Base-by-base conservation (phyloP, 2,888 invertebrate species). In the Nomada hirtipes region DNA sequence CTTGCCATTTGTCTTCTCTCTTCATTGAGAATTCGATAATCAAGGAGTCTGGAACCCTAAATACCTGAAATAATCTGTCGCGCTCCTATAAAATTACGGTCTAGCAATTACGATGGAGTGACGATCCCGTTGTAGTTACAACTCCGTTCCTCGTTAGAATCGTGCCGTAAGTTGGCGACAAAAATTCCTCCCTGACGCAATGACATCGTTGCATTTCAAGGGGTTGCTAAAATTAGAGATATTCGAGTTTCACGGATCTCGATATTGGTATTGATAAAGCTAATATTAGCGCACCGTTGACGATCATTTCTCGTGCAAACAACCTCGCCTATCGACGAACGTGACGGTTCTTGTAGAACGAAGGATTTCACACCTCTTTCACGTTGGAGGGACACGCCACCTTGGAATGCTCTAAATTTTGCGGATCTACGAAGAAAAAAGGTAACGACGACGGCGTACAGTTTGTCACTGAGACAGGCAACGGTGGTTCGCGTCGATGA, bases 251-350 rank as follows among this genome's bases (percentile, higher is more conserved):
- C 44, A 10, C 7, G 23, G 42, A 42, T 68, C 18, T 23, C 23
- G 2, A 10, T 7, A 1, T 42, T 11, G 57, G 13, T 81, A 77
- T 83, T 76, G 80, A 76, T 81, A 79, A 75, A 70, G 65, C 77
- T 77, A 87, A 85, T 87, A 87, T 87, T 84, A 86, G 82, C 84
- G 82, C 76, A 75, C 79, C 69, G 75, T 83, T 74, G 83, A 71
- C 79, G 73, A 89, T 89, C 81, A 83, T 87, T 86, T 82, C 78
- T 76, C 76, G 80, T 76, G 79, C 80, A 88, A 87, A 88, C 88
- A 86, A 72, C 70, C 77, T 68, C 20, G 63, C 65, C 70, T 79
- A 71, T 76, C 72, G 75, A 72, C 61, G 82, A 79, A 86, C 88
- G 82, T 89, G 85, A 85, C 76, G 77, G 69, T 79, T 82, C 70